phyloP scores from a whole-genome alignment of 2,113 vertebrate species.

The Charadrius vociferus region DNA sequence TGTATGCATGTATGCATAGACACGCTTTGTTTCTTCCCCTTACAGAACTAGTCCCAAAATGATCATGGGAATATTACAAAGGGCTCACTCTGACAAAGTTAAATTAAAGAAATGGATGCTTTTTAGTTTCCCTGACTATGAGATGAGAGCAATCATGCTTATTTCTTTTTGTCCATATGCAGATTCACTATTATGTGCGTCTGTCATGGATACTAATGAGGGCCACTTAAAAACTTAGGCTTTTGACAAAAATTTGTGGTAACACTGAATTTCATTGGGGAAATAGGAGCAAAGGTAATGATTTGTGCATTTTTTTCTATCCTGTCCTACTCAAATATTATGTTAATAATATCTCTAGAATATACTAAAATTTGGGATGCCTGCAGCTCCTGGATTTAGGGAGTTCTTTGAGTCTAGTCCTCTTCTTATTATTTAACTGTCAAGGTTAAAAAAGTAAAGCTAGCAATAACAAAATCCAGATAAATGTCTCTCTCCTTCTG shows the following conservation, averaged over 20 bases:
- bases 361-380: background rate
- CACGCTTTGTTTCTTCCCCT: background rate
- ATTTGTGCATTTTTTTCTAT: background rate
- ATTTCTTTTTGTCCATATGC: background rate
- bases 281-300: background rate
- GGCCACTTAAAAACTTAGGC: background rate
- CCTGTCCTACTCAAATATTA: background rate
- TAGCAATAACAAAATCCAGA: background rate
- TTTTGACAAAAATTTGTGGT: background rate
- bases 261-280: fast-evolving
- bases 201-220: background rate
- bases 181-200: background rate
- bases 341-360: background rate
- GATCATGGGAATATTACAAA: background rate
- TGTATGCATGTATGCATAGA: fast-evolving
- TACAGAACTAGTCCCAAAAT: background rate
- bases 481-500: background rate
- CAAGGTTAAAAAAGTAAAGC: background rate
- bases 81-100: background rate
- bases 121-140: background rate
- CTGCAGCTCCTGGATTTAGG: background rate
- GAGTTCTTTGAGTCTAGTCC: background rate
- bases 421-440: background rate
- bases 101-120: background rate
- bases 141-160: background rate